Percentiles rank a stretch among this genome's conserved stretches.
These are phyloP conservation scores for Hepsetus odoe DNA, from an alignment of 2,113 vertebrate genomes.

Conservation along the genomic window DNA sequence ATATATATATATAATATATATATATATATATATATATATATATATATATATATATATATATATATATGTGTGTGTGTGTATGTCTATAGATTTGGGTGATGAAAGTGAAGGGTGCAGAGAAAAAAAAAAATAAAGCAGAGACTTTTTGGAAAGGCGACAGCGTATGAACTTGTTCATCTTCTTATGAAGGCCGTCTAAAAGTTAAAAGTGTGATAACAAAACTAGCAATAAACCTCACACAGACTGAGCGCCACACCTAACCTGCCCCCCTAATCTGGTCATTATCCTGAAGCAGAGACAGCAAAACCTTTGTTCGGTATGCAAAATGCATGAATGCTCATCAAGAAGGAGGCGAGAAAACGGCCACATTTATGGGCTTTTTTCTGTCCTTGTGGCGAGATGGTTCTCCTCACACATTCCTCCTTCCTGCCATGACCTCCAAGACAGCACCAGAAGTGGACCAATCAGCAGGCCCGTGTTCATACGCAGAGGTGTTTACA, in stretches of 20 bases:
- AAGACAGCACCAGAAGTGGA: background rate
- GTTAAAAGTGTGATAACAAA: no score
- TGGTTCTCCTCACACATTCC: slow-evolving; percentile 3
- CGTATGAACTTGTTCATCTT: no score
- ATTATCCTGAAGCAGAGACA: background rate
- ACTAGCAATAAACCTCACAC: background rate
- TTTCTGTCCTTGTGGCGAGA: background rate
- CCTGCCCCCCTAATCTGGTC: background rate
- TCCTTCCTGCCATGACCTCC: slow-evolving; percentile 41
- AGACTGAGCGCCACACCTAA: background rate
- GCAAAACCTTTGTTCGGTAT: background rate
- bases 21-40: no score
- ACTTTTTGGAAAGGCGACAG: no score
- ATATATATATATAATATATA: no score
- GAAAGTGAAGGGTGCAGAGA: no score
- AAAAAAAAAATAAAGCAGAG: no score
- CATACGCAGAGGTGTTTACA: slow-evolving; percentile 15
- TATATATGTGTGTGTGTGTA: no score
- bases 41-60: no score
- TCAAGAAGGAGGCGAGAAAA: background rate
- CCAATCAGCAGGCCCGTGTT: slow-evolving; percentile 35
- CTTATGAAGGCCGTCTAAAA: no score
- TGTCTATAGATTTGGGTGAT: no score
- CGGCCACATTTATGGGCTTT: background rate
- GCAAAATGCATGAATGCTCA: background rate